Percentiles rank a stretch among this genome's conserved stretches.
phyloP scores from a whole-genome alignment of 2,888 invertebrate genomes.

The Drosophila imparisetae region DNA sequence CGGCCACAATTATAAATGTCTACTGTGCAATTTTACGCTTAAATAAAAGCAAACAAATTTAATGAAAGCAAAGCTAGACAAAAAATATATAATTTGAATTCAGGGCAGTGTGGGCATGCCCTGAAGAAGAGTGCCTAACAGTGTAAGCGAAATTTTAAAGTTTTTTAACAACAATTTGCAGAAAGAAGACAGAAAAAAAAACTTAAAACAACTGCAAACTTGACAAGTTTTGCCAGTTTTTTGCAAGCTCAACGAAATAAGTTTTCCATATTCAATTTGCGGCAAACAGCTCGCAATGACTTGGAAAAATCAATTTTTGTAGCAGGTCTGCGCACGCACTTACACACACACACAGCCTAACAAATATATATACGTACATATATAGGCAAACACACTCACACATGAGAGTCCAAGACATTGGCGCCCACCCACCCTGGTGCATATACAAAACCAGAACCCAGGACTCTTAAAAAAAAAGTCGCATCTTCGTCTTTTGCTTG shows the following conservation, averaged over 20 bases:
- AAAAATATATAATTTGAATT: conserved; percentile 7
- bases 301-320: conserved; percentile 80
- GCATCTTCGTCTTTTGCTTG: conserved; percentile 53
- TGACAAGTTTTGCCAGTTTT: conserved; percentile 40
- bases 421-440: conserved; percentile 71
- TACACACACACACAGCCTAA: conserved; percentile 14
- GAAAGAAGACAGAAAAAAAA: conserved; percentile 7
- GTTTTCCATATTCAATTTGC: conserved; percentile 32
- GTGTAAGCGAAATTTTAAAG: conserved; percentile 39
- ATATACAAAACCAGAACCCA: conserved; percentile 43
- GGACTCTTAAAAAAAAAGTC: conserved; percentile 29
- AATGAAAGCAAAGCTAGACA: not conserved
- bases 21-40: conserved; percentile 33
- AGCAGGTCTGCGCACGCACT: conserved; percentile 62
- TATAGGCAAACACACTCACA: conserved; percentile 9
- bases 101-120: conserved; percentile 27
- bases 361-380: conserved; percentile 23
- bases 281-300: conserved; percentile 47
- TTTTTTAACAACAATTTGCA: conserved; percentile 12
- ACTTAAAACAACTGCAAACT: not conserved
- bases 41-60: conserved; percentile 21
- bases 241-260: conserved; percentile 28
- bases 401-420: conserved; percentile 25
- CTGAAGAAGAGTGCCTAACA: conserved; percentile 20
- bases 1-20: conserved; percentile 49